Base-by-base conservation (phyloP, 2,113 vertebrate genomes). In the Malurus melanocephalus region DNA sequence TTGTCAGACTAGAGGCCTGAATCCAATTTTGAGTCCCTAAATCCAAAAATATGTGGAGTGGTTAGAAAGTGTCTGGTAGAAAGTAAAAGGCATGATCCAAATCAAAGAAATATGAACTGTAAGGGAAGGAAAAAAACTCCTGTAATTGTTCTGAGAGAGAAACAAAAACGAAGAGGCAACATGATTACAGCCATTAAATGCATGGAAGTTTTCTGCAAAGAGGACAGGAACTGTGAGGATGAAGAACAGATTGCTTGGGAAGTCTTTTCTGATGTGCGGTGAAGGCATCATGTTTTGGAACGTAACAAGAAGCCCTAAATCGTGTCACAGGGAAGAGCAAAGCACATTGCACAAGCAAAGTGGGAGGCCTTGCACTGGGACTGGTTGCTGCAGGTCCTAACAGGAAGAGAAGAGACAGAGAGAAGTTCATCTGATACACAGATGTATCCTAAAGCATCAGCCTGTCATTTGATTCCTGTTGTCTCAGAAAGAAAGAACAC, bases 351-450 rank as follows among this genome's bases (percentile, higher is more conserved):
- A 48, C 13, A 43, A 11, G 27, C 27, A 16, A 13, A 51, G 18
- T 38, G 38, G 9, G 21, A 93, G 8, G 12, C 14, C 24, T 73
- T 74, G 17, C 21, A 7, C 11, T 61, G 22, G 17, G 15, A 62
- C 33, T 49, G 16, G 9, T 76, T 52, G 9, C 9, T 78, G 28
- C 8, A 35, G 9, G 21, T 74, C 9, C 13, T 77, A 24, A 35
- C 3, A 76, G 48, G 19, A 68, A 52, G 7, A 84, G 13, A 60
- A 66, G 43, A 55, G 22, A 33, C 3, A 5, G 18, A 48, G 16
- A 42, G 7, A 28, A 56, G 16, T n/a, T 40, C 0, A 0, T 60
- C n/a, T 48, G 10, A 52, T 35, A 40, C 33, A 57, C 5, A 56
- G 5, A 10, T 11, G 11, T 32, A 27, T 33, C 19, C 22, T 16